Base-by-base conservation (phyloP, 1,140 invertebrate genomes). In the Drosophila nebulosa region DNA sequence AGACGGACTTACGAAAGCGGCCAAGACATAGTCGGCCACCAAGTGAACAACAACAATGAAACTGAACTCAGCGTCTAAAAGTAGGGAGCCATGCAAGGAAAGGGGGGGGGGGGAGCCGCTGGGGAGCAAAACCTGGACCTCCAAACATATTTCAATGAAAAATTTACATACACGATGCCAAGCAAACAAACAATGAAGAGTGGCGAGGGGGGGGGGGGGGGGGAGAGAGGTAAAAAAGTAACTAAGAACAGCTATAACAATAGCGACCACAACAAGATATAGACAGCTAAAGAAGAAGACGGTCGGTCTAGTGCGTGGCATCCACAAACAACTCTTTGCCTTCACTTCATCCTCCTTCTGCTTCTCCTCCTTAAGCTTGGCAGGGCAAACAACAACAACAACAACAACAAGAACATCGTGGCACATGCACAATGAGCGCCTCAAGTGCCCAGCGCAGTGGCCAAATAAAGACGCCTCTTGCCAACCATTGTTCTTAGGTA, bases 1-100 rank as follows among this genome's bases (percentile, higher is more conserved):
- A 53, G 51, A 46, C 58, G 60, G 69, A 52, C 83, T 86, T 86
- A 78, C 83, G 81, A 86, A 88, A 86, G 81, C 83, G 58, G n/a
- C 9, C n/a, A 32, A n/a, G n/a, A 32, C 10, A 9, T 7, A 42
- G 32, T 36, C 32, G 77, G 63, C 70, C 70, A 86, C 70, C 70
- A 86, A 78, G 57, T 78, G 83, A 85, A 78, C 78, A 66, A 78
- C 78, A 66, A 69, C 63, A 78, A 72, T 83, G 64, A 64, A 64
- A 26, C 60, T 24, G 51, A 56, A 67, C 35, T 60, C 16, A 9
- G 56, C 53, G 16, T 16, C 61, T 27, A 59, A 6, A 10, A 46
- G 39, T 30, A 16, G 12, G 10, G 30, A 16, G n/a, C 18, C 6
- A 22, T 21, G 14, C 9, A n/a, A n/a, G 46, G 12, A 16, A 14